Conservation (phyloP, 1,140 invertebrate species). For the Telenomus remus region DNA sequence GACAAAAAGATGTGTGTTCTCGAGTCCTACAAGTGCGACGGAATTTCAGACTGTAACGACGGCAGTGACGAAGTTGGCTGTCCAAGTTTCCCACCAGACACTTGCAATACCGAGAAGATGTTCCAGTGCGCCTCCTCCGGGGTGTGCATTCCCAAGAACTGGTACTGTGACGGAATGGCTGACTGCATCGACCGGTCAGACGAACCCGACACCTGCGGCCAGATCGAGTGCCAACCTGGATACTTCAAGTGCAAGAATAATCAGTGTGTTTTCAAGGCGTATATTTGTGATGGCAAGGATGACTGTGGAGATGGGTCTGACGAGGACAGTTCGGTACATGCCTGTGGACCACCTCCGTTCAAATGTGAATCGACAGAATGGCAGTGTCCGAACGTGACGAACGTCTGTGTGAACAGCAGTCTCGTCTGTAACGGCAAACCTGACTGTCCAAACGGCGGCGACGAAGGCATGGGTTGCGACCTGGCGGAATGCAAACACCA, state of each 20-base stretch:
- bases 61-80: constrained; percentile 93
- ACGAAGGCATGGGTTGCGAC: constrained; percentile 92
- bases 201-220: constrained; percentile 89
- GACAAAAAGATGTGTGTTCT: constrained; percentile 94
- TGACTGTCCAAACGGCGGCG: constrained; percentile 93
- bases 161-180: constrained; percentile 95
- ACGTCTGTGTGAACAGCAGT: constrained; percentile 85
- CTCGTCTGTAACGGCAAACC: constrained; percentile 88
- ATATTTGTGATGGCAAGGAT: constrained; percentile 96
- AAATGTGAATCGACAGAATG: constrained; percentile 87
- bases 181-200: constrained; percentile 96
- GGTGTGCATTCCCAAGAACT: constrained; percentile 93
- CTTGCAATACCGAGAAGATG: constrained; percentile 91
- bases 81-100: constrained; percentile 87
- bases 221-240: constrained; percentile 83
- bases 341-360: constrained; percentile 84
- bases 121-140: constrained; percentile 91
- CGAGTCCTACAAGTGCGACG: constrained; percentile 95
- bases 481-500: constrained; percentile 84
- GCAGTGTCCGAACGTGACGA: constrained; percentile 87
- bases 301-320: constrained; percentile 97
- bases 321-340: constrained; percentile 85
- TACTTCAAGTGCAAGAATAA: constrained; percentile 92
- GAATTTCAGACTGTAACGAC: constrained; percentile 93
- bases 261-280: constrained; percentile 93